Evolutionary conservation across 2,113 vertebrate genomes (phyloP).

Genomic region (Syngnathus scovelli): DNA sequence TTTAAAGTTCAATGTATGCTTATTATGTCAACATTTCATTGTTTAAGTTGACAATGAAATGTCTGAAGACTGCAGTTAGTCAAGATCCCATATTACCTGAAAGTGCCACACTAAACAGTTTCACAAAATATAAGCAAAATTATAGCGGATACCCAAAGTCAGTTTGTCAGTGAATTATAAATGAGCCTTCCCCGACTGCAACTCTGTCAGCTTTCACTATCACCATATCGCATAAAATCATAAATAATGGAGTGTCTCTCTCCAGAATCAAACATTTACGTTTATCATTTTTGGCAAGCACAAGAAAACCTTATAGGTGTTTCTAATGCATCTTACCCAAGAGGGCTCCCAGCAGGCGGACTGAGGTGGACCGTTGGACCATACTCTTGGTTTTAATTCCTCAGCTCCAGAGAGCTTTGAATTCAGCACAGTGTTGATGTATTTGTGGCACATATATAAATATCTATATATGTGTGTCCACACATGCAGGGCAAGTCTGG

Average conservation of each 20-base stretch:
- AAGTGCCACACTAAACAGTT: not conserved
- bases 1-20: not conserved
- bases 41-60: not conserved
- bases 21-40: not conserved
- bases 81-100: not conserved
- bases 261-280: not conserved
- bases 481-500: slow-evolving; percentile 3
- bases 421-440: slow-evolving; percentile 20
- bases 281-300: not conserved
- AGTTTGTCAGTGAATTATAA: not conserved
- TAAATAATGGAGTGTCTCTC: not conserved
- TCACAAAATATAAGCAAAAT: not conserved
- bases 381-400: slow-evolving; percentile 43
- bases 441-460: not conserved
- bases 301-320: not conserved
- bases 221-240: not conserved
- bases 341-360: slow-evolving; percentile 55
- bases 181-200: not conserved
- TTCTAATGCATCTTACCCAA: slow-evolving; percentile 45
- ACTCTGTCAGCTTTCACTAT: not conserved
- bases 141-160: not conserved
- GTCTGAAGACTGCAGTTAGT: not conserved
- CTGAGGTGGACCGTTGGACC: slow-evolving; percentile 43
- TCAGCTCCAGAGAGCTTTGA: slow-evolving; percentile 28
- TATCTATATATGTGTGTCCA: not conserved